These are phyloP conservation scores for Teleopsis dalmanni DNA, from an alignment of 1,140 invertebrate species.

Conservation along the genomic window DNA sequence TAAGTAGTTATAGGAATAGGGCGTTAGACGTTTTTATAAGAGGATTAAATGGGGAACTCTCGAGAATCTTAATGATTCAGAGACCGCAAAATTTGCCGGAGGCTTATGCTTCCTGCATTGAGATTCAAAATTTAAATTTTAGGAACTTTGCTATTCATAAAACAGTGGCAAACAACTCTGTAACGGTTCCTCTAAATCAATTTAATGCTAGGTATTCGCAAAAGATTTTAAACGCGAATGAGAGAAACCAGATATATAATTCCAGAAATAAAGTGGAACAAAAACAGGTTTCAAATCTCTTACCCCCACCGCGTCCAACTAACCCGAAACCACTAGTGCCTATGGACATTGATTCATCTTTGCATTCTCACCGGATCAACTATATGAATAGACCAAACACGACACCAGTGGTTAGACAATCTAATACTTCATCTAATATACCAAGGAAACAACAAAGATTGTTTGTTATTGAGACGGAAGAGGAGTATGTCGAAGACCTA, in stretches of 20 bases:
- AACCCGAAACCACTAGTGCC: background rate
- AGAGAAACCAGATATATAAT: background rate
- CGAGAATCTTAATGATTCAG: background rate
- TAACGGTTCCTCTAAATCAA: background rate
- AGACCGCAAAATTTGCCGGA: background rate
- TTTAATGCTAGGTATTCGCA: background rate
- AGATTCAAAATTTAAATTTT: conserved; percentile 1
- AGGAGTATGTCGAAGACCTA: background rate
- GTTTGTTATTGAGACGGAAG: background rate
- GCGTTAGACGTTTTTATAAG: background rate
- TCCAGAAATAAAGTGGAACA: background rate
- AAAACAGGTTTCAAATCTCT: background rate
- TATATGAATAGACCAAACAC: background rate
- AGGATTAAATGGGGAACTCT: background rate
- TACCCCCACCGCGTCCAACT: background rate
- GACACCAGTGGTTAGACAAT: background rate
- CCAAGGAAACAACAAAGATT: background rate
- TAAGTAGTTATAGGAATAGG: background rate
- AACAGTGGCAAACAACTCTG: background rate
- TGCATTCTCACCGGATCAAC: background rate
- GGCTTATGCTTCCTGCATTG: background rate
- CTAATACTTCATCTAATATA: background rate
- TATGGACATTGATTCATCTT: background rate
- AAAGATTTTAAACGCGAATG: background rate
- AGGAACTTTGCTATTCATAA: background rate